Percentiles rank a stretch among this genome's conserved stretches.
Evolutionary conservation across 2,113 vertebrate species (phyloP).

Genomic region (Zosterops lateralis): DNA sequence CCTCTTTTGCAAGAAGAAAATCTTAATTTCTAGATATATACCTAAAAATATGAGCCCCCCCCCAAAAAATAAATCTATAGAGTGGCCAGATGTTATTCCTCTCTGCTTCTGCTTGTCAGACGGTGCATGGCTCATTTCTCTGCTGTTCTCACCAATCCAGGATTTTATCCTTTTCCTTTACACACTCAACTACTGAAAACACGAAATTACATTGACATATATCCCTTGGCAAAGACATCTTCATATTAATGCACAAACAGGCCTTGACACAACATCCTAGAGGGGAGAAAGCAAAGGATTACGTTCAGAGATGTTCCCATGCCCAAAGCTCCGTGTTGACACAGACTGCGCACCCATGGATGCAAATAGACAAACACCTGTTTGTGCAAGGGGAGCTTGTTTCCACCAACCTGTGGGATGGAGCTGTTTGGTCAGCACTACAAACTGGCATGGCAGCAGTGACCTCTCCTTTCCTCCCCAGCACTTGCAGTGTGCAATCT

Average conservation of each 20-base stretch:
- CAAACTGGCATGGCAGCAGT: neutral
- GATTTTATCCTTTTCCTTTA: neutral
- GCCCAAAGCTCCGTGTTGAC: neutral
- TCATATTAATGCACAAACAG: neutral
- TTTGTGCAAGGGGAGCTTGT: neutral
- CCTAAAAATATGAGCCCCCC: neutral
- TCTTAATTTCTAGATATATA: neutral
- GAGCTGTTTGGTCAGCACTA: neutral
- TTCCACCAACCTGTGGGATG: neutral
- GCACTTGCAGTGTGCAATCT: neutral
- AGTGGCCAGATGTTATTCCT: neutral
- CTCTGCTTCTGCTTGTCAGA: neutral
- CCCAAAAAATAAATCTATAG: neutral
- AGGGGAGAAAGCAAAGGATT: neutral
- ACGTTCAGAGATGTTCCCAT: neutral
- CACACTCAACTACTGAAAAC: neutral
- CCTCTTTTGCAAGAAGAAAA: neutral
- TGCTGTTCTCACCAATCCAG: neutral
- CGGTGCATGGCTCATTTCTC: fast-evolving
- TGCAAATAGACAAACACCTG: neutral
- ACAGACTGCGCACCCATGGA: neutral
- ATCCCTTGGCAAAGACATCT: neutral
- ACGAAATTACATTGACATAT: neutral
- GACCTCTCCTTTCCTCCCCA: neutral
- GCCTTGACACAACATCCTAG: neutral